A percentile compares a stretch with the other conserved stretches of the same genome.
Evolutionary conservation across 1,140 invertebrate genomes (phyloP).

Genomic region (Apocrypta bakeri): DNA sequence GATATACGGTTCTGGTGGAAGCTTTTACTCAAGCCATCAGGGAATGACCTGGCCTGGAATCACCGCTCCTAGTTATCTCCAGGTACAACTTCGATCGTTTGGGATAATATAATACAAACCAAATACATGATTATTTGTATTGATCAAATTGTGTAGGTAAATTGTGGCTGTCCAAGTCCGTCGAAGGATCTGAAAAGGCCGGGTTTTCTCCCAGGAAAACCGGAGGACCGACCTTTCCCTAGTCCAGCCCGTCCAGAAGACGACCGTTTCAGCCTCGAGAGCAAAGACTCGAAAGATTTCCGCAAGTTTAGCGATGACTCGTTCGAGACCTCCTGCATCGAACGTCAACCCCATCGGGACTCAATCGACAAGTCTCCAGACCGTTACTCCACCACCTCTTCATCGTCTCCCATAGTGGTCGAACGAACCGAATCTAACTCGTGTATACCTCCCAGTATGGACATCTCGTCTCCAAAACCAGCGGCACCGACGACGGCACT

Average conservation of each 20-base stretch:
- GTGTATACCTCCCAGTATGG: slow-evolving; percentile 15
- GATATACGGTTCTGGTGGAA: slow-evolving; percentile 75
- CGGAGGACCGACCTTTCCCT: slow-evolving; percentile 63
- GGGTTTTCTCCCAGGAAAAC: slow-evolving; percentile 58
- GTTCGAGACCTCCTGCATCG: slow-evolving; percentile 50
- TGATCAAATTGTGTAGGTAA: slow-evolving; percentile 49
- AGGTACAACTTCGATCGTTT: slow-evolving; percentile 25
- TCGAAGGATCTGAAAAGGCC: slow-evolving; percentile 65
- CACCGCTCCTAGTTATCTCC: slow-evolving; percentile 60
- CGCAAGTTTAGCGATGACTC: slow-evolving; percentile 57
- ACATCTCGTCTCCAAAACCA: background rate
- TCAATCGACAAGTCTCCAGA: slow-evolving; percentile 64
- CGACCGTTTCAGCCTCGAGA: slow-evolving; percentile 58
- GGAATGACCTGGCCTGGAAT: slow-evolving; percentile 66
- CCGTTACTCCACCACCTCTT: slow-evolving; percentile 62
- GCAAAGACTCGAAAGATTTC: slow-evolving; percentile 59
- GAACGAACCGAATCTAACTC: slow-evolving; percentile 51
- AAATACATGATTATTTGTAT: background rate
- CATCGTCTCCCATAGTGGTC: slow-evolving; percentile 50
- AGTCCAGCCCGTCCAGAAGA: slow-evolving; percentile 64
- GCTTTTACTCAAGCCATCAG: slow-evolving; percentile 72
- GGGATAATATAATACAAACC: slow-evolving; percentile 56
- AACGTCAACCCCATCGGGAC: slow-evolving; percentile 38
- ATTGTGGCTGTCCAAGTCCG: slow-evolving; percentile 69
- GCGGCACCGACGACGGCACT: slow-evolving; percentile 49